phyloP scores from a whole-genome alignment of 2,888 invertebrate genomes.

The Abrostola tripartita region DNA sequence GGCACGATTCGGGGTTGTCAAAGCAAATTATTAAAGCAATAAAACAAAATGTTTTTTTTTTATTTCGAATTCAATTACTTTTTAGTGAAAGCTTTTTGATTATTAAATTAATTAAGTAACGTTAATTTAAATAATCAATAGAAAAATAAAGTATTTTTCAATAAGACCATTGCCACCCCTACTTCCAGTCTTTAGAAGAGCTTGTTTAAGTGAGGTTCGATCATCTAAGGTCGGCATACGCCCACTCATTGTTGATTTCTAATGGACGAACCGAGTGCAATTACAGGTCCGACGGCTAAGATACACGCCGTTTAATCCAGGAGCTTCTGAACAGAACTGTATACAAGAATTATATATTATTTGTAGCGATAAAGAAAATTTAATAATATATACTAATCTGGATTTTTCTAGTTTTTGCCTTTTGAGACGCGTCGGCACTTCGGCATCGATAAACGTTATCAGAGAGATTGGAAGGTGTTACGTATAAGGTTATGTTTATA shows the following conservation, averaged over 20 bases:
- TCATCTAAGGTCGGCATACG: neutral
- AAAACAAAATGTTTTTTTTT: no score
- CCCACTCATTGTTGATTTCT: slow-evolving; percentile 1
- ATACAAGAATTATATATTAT: no score
- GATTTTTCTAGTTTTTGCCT: neutral
- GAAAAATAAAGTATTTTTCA: no score
- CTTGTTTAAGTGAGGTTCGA: slow-evolving; percentile 1
- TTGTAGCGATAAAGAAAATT: no score
- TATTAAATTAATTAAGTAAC: no score
- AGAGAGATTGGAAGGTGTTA: no score
- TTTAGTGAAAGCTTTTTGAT: no score
- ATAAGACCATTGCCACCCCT: neutral
- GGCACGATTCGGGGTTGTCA: neutral
- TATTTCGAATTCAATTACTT: no score
- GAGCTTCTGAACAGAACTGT: neutral
- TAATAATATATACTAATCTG: neutral
- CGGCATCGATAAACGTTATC: neutral
- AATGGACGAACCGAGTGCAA: slow-evolving; percentile 4
- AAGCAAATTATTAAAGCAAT: neutral
- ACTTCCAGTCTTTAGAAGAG: neutral
- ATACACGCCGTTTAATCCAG: neutral
- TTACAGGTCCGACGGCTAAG: slow-evolving; percentile 1
- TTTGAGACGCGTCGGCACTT: neutral
- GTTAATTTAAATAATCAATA: no score
- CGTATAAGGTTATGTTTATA: neutral